Evolutionary conservation across 2,113 vertebrate species (phyloP).

Genomic region (Empidonax traillii): DNA sequence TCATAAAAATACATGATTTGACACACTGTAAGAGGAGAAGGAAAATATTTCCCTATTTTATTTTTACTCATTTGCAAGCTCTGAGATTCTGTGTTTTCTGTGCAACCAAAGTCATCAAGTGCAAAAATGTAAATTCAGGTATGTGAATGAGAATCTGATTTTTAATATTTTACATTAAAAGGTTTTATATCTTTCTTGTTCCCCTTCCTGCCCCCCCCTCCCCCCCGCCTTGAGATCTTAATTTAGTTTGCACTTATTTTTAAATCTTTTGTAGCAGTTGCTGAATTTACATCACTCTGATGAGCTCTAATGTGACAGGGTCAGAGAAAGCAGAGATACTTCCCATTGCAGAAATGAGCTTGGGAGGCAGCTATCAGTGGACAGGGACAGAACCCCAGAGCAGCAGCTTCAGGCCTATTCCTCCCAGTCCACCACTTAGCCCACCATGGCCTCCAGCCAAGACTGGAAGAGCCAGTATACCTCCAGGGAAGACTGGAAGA

Average conservation of each 20-base stretch:
- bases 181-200: neutral
- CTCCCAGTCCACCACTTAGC: neutral
- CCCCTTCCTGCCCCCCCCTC: too few species aligned
- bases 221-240: neutral
- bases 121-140: neutral
- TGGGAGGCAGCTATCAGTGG: neutral
- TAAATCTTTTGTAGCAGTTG: neutral
- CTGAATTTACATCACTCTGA: neutral
- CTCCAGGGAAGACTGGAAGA: conserved; percentile 9
- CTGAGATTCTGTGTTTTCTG: neutral
- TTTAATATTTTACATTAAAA: neutral
- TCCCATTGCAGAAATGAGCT: neutral
- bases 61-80: conserved; percentile 3
- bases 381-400: neutral
- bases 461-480: neutral
- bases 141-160: neutral
- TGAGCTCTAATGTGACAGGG: neutral
- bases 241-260: neutral
- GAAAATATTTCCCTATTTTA: conserved; percentile 42
- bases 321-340: neutral
- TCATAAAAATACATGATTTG: conserved; percentile 16
- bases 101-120: neutral
- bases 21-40: conserved; percentile 30
- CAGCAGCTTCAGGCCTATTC: neutral
- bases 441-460: neutral